A percentile compares a stretch with the other conserved stretches of the same genome.
These are phyloP conservation scores for Drosophila kanapiae DNA, from an alignment of 1,140 invertebrate species.

Conservation along the genomic window DNA sequence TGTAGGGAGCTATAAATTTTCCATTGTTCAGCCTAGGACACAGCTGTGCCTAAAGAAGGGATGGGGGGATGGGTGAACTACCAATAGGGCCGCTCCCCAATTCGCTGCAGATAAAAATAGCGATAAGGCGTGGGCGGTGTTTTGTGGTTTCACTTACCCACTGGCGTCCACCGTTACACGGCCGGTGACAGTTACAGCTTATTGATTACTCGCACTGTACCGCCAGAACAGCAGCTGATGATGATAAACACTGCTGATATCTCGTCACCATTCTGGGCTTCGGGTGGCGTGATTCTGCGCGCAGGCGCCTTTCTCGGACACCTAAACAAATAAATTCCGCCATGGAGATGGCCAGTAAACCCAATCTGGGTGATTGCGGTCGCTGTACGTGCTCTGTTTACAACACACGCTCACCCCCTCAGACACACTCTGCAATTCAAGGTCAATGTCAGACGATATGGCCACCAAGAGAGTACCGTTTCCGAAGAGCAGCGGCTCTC, in stretches of 20 bases:
- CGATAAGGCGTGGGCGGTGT: constrained; percentile 30
- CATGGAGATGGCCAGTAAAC: constrained; percentile 3
- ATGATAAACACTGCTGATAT: constrained; percentile 40
- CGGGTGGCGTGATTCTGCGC: constrained; percentile 43
- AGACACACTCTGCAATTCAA: constrained; percentile 24
- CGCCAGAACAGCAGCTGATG: constrained; percentile 31
- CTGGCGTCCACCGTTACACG: constrained; percentile 5
- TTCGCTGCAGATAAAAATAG: constrained; percentile 25
- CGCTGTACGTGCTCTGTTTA: constrained; percentile 38
- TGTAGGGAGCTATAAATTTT: constrained; percentile 6
- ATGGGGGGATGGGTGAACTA: not conserved
- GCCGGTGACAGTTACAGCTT: constrained; percentile 15
- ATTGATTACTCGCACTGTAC: constrained; percentile 47
- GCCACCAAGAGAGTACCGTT: constrained; percentile 5
- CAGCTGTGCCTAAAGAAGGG: constrained; percentile 8
- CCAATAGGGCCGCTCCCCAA: constrained; percentile 14
- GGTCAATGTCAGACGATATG: constrained; percentile 48
- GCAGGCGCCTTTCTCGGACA: constrained; percentile 38
- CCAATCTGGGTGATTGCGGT: constrained; percentile 21
- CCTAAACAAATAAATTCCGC: constrained; percentile 17
- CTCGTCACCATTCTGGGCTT: constrained; percentile 11
- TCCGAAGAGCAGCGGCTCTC: constrained; percentile 1
- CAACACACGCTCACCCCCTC: constrained; percentile 5
- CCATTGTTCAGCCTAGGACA: constrained; percentile 5
- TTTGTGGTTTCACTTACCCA: constrained; percentile 3